phyloP scores from a whole-genome alignment of 2,888 invertebrate genomes.

The Dermolepida albohirtum region DNA sequence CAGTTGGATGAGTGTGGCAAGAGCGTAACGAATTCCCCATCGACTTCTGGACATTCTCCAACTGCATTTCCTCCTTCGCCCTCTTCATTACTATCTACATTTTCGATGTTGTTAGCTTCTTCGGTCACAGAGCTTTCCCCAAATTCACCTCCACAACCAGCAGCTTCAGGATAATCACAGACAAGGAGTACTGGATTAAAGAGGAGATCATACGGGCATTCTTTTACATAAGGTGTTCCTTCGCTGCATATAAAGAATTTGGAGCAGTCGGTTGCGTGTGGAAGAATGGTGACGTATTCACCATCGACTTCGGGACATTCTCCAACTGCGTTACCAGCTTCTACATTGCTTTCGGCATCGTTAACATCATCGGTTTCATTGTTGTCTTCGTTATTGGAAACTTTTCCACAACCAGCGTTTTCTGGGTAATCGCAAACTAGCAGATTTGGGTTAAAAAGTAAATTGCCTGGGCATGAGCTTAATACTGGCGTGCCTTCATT shows the following conservation, averaged over 20 bases:
- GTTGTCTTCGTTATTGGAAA: background rate
- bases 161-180: slow-evolving; percentile 26
- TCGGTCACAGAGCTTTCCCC: background rate
- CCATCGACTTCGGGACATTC: no score
- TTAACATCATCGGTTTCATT: background rate
- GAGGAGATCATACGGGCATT: slow-evolving; percentile 13
- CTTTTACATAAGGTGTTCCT: slow-evolving; percentile 11
- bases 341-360: no score
- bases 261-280: slow-evolving; percentile 20
- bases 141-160: slow-evolving; percentile 23
- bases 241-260: no score
- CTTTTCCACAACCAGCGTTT: slow-evolving; percentile 30
- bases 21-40: slow-evolving; percentile 39
- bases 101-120: background rate
- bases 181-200: slow-evolving; percentile 24
- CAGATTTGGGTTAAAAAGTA: slow-evolving; percentile 39
- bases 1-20: slow-evolving; percentile 40
- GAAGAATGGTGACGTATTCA: slow-evolving; percentile 12
- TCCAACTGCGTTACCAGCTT: no score
- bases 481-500: slow-evolving; percentile 28
- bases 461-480: slow-evolving; percentile 37
- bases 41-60: slow-evolving; percentile 38
- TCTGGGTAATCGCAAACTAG: slow-evolving; percentile 43
- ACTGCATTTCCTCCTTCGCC: background rate
- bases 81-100: background rate